These are phyloP conservation scores for Microplitis mediator DNA, from an alignment of 1,140 invertebrate genomes.

Conservation along the genomic window DNA sequence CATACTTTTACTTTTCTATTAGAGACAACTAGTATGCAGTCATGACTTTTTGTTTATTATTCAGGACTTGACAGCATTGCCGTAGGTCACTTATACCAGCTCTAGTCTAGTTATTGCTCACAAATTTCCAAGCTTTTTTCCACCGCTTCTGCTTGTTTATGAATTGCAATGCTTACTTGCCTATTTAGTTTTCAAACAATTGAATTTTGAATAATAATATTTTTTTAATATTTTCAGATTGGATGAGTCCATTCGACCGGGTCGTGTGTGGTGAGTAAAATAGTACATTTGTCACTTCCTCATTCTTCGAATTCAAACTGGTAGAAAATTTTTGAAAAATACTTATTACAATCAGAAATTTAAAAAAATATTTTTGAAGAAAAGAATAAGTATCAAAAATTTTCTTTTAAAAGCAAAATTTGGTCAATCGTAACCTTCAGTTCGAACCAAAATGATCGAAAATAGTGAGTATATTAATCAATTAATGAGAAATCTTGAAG, in stretches of 20 bases:
- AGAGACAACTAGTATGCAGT: not conserved
- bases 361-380: too few relatives aligned
- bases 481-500: too few relatives aligned
- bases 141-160: too few relatives aligned
- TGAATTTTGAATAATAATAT: conserved; percentile 31
- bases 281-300: conserved; percentile 35
- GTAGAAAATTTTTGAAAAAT: too few relatives aligned
- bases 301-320: conserved; percentile 13
- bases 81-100: too few relatives aligned
- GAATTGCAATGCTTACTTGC: too few relatives aligned
- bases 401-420: too few relatives aligned
- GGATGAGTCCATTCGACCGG: conserved; percentile 90
- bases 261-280: conserved; percentile 89
- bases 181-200: not conserved
- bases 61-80: conserved; percentile 7
- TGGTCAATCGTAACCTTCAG: not conserved
- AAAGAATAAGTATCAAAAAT: too few relatives aligned
- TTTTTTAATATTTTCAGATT: conserved; percentile 71
- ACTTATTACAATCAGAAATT: too few relatives aligned
- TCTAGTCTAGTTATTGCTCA: too few relatives aligned
- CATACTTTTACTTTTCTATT: too few relatives aligned
- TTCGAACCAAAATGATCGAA: not conserved
- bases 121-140: not conserved
- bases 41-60: not conserved
- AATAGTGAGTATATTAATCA: not conserved